Evolutionary conservation across 2,113 vertebrate species (phyloP).

Genomic region (Myrmecophaga tridactyla): DNA sequence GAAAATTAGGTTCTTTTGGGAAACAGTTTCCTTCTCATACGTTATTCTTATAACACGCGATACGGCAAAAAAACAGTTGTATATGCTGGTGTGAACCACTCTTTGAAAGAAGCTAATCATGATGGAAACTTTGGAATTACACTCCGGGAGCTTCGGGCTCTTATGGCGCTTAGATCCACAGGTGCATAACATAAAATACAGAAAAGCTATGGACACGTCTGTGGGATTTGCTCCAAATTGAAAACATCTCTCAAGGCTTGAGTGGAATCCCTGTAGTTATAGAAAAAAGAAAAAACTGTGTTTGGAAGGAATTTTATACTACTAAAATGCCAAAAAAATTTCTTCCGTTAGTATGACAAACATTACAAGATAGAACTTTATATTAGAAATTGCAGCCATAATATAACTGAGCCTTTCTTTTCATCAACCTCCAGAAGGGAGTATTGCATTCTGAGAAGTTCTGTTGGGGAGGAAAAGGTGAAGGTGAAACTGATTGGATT

Average conservation of each 20-base stretch:
- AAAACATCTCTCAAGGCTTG: conserved; percentile 88
- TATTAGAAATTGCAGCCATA: too few relatives aligned
- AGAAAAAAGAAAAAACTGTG: too few relatives aligned
- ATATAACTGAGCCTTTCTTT: too few relatives aligned
- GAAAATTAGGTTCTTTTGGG: conserved; percentile 84
- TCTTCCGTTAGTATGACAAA: too few relatives aligned
- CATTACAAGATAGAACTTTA: too few relatives aligned
- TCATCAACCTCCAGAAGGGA: too few relatives aligned
- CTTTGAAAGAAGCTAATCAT: conserved; percentile 93
- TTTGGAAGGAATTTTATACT: too few relatives aligned
- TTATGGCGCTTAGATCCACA: conserved; percentile 97
- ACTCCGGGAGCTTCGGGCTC: conserved; percentile 92
- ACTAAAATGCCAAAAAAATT: too few relatives aligned
- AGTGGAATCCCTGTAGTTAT: too few relatives aligned
- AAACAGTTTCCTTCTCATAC: conserved; percentile 82
- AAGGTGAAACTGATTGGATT: conserved; percentile 97
- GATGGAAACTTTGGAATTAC: conserved; percentile 96
- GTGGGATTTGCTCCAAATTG: conserved; percentile 95
- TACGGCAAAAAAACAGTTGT: conserved; percentile 97
- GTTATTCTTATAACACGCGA: conserved; percentile 84
- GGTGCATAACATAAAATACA: conserved; percentile 95
- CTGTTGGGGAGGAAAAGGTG: conserved; percentile 91
- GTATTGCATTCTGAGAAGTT: conserved; percentile 79
- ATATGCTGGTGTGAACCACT: conserved; percentile 95
- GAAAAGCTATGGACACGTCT: conserved; percentile 91